A percentile compares a stretch with the other conserved stretches of the same genome.
Evolutionary conservation across 1,140 invertebrate species (phyloP).

Genomic region (Glomeris maerens): DNA sequence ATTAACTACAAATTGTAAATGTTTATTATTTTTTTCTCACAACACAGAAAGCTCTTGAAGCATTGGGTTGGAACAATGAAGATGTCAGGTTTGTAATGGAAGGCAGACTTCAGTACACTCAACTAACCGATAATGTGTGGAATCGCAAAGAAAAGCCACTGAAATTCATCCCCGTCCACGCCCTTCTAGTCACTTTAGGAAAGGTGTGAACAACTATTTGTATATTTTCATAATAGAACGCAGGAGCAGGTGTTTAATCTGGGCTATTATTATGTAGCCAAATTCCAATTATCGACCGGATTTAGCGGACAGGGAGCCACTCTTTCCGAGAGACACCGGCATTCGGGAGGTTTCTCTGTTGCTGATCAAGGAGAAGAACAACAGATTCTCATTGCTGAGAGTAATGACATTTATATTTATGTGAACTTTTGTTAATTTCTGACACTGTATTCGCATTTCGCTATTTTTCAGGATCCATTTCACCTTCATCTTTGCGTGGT

Average conservation of each 20-base stretch:
- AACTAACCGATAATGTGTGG: constrained; percentile 79
- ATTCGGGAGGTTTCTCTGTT: constrained; percentile 74
- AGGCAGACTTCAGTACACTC: constrained; percentile 67
- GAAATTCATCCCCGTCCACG: constrained; percentile 72
- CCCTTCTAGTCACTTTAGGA: constrained; percentile 56
- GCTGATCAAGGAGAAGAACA: constrained; percentile 76
- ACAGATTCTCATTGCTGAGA: constrained; percentile 65
- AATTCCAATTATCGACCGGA: constrained; percentile 28
- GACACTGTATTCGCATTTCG: background rate
- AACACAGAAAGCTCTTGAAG: constrained; percentile 67
- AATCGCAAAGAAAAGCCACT: constrained; percentile 61
- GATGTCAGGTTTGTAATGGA: constrained; percentile 76
- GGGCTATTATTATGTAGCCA: constrained; percentile 11
- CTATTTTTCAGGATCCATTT: constrained; percentile 52
- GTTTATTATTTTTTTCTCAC: constrained; percentile 8
- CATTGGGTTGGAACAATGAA: constrained; percentile 74
- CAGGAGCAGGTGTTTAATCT: background rate
- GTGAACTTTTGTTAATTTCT: constrained; percentile 7
- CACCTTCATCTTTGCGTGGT: constrained; percentile 80
- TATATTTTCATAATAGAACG: background rate
- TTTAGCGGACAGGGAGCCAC: constrained; percentile 33
- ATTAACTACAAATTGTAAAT: background rate
- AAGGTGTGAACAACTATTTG: constrained; percentile 21
- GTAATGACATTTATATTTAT: constrained; percentile 27
- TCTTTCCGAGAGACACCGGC: constrained; percentile 50